Base-by-base conservation (phyloP, 2,888 invertebrate genomes). In the Stratiomys singularior region DNA sequence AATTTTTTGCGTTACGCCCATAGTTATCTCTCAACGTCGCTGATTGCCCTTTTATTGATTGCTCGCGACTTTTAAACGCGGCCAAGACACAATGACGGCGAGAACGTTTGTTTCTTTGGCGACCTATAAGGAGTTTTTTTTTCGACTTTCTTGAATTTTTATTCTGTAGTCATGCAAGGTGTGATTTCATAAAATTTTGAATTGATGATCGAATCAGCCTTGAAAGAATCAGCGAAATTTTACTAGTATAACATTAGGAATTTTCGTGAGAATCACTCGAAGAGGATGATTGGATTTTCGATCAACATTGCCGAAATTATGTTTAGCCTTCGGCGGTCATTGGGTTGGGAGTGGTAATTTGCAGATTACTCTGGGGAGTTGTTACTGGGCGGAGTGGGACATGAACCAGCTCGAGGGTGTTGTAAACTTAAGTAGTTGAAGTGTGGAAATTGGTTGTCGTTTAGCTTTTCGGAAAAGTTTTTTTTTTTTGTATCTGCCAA, bases 1-100 rank as follows among this genome's bases (percentile, higher is more conserved):
- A 44, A 7, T 67, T 30, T 64, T 15, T 52, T 15, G 18, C 52
- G 52, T 60, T 60, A 25, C n/a, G n/a, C n/a, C n/a, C n/a, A n/a
- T 21, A 25, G 25, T 52, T 15, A 52, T 18, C 15, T 9, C 52
- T 21, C 60, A 23, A 11, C 60, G 21, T 60, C 25, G 25, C 25
- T 60, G 60, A 60, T 60, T 60, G 67, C 44, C 67, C 67, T 67
- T 46, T 67, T 44, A 67, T 67, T 67, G n/a, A 44, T 67, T 67
- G 67, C 1, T 64, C 28, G 64, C 27, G 28, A 15, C 18, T 5
- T 18, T 52, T 3, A 5, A 37, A 37, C 3, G 37, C 37, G 9
- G 9, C 9, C 37, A 37, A 37, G 37, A 9, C n/a, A n/a, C 15
- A 13, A 52, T 4, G 52, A 52, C 52, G 52, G 15, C 52, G 18